phyloP scores from a whole-genome alignment of 2,113 vertebrate genomes.

The Halichoeres trimaculatus region DNA sequence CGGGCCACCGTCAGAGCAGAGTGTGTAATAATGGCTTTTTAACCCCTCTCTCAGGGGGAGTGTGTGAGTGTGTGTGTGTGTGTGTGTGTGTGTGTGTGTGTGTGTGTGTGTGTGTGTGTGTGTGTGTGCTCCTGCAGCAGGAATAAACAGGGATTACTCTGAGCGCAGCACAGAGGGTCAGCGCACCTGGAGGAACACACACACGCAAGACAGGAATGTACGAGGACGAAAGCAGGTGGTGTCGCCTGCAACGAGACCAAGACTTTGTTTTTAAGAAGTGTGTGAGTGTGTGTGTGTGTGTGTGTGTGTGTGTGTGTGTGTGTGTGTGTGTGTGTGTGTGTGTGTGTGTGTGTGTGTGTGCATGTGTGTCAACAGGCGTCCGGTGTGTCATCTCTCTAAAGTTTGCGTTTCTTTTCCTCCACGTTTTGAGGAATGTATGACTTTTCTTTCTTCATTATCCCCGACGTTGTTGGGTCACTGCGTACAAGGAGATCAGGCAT shows the following conservation, averaged over 20 bases:
- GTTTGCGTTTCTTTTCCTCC: neutral
- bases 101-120: neutral
- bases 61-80: neutral
- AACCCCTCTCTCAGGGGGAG: constrained; percentile 69
- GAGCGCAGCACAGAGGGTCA: constrained; percentile 10
- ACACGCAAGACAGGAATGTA: constrained; percentile 57
- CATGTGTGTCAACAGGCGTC: neutral
- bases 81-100: neutral
- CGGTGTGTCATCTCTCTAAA: constrained; percentile 1
- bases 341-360: constrained; percentile 14
- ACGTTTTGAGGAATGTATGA: neutral
- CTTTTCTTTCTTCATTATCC: constrained; percentile 4
- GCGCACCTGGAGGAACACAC: constrained; percentile 63
- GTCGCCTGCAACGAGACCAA: constrained; percentile 8
- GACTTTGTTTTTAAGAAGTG: neutral
- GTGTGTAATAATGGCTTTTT: constrained; percentile 74
- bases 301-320: constrained; percentile 6
- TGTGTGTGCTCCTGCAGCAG: constrained; percentile 7
- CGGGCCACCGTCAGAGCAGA: constrained; percentile 74
- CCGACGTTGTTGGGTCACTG: neutral
- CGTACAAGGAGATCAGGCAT: constrained; percentile 1
- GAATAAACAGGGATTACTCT: constrained; percentile 34
- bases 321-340: constrained; percentile 14
- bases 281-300: constrained; percentile 16
- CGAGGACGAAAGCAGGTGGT: constrained; percentile 64